Percentiles rank a stretch among this genome's conserved stretches.
These are phyloP conservation scores for Eurois occulta DNA, from an alignment of 2,888 invertebrate species.

Conservation along the genomic window DNA sequence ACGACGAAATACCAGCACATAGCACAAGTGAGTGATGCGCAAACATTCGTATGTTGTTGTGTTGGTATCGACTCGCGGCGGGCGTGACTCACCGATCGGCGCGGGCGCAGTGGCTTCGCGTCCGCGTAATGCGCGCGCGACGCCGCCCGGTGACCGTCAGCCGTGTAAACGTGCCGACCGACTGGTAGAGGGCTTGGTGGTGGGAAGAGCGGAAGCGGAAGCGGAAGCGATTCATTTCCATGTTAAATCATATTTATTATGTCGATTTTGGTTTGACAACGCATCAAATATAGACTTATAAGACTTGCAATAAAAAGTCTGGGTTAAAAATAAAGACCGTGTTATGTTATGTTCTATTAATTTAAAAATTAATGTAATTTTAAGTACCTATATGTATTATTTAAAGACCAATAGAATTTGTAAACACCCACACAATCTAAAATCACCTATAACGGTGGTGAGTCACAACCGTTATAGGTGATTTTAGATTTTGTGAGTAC, in stretches of 20 bases:
- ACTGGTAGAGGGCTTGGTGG: slow-evolving; percentile 47
- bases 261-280: neutral
- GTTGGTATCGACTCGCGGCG: slow-evolving; percentile 38
- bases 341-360: neutral
- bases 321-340: neutral
- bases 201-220: slow-evolving; percentile 34
- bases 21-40: slow-evolving; percentile 46
- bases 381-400: neutral
- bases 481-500: no score
- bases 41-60: slow-evolving; percentile 55
- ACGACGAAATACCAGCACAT: slow-evolving; percentile 42
- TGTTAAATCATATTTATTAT: neutral
- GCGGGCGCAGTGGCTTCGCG: slow-evolving; percentile 67
- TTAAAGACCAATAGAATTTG: neutral
- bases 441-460: neutral
- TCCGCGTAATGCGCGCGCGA: slow-evolving; percentile 69
- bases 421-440: neutral
- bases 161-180: slow-evolving; percentile 68
- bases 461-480: no score
- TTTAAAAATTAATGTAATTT: neutral
- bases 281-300: neutral
- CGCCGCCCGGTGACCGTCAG: slow-evolving; percentile 68
- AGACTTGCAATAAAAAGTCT: neutral
- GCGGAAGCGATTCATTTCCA: slow-evolving; percentile 11
- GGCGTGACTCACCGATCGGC: slow-evolving; percentile 56